phyloP scores from a whole-genome alignment of 2,113 vertebrate species.

The Crotalus helleri region DNA sequence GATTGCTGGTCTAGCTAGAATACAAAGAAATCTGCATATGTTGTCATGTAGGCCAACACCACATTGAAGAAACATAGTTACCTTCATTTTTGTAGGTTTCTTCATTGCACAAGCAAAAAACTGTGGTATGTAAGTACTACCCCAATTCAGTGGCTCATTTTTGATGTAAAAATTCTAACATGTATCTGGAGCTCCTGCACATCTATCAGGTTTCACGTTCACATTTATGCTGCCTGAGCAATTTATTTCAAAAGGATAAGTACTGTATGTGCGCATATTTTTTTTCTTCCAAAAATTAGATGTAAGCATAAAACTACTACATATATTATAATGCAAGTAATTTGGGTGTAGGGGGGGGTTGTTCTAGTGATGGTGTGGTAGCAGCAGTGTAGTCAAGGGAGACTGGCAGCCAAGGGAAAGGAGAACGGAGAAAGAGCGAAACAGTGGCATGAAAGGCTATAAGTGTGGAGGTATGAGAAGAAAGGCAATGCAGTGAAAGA shows the following conservation, averaged over 20 bases:
- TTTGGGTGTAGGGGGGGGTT: neutral
- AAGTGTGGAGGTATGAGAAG: neutral
- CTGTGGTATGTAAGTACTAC: neutral
- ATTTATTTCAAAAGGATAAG: neutral
- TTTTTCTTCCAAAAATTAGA: neutral
- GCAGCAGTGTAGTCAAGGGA: neutral
- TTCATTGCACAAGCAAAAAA: neutral
- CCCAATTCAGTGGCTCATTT: neutral
- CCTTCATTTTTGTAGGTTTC: neutral
- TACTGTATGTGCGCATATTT: neutral
- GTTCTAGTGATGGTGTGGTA: neutral
- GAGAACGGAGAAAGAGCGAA: neutral
- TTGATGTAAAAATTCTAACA: neutral
- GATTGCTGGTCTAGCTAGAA: conserved; percentile 26
- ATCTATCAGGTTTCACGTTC: neutral
- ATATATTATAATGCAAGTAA: neutral
- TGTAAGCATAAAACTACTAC: neutral
- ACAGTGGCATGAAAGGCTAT: neutral
- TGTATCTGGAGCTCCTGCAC: neutral
- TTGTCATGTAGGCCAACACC: neutral
- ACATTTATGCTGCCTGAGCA: neutral
- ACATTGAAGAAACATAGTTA: neutral
- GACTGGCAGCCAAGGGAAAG: neutral
- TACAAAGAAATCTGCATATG: neutral
- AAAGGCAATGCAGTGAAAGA: neutral